phyloP scores from a whole-genome alignment of 2,113 vertebrate genomes.

The Macaca mulatta region DNA sequence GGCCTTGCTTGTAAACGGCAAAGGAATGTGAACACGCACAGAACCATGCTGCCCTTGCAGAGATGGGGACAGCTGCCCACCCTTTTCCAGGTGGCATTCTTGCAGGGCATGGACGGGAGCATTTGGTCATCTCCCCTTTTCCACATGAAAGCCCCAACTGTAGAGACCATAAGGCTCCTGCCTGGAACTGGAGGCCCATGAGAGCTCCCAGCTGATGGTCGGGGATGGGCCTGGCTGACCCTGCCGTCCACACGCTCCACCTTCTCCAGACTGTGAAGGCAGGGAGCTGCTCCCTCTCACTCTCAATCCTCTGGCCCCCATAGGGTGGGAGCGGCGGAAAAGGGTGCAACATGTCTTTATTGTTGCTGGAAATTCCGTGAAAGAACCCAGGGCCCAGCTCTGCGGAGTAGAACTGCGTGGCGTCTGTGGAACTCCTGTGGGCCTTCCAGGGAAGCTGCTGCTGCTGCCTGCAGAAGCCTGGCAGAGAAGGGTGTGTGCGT shows the following conservation, averaged over 20 bases:
- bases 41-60: background rate
- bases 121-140: background rate
- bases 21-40: fast-evolving
- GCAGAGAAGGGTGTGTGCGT: background rate
- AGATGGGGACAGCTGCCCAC: background rate
- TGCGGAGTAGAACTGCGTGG: background rate
- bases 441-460: constrained; percentile 13
- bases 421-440: background rate
- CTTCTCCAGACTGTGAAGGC: background rate
- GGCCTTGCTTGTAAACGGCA: background rate
- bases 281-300: background rate
- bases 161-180: background rate
- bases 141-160: background rate
- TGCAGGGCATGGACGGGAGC: background rate
- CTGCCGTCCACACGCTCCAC: background rate
- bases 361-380: background rate
- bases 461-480: background rate
- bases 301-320: background rate
- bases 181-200: background rate
- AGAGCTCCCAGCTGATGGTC: too few relatives aligned
- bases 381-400: background rate
- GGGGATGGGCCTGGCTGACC: background rate
- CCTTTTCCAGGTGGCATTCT: background rate
- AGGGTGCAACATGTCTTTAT: background rate
- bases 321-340: fast-evolving